Evolutionary conservation across 1,140 invertebrate species (phyloP).

Genomic region (Drosophila saltans): DNA sequence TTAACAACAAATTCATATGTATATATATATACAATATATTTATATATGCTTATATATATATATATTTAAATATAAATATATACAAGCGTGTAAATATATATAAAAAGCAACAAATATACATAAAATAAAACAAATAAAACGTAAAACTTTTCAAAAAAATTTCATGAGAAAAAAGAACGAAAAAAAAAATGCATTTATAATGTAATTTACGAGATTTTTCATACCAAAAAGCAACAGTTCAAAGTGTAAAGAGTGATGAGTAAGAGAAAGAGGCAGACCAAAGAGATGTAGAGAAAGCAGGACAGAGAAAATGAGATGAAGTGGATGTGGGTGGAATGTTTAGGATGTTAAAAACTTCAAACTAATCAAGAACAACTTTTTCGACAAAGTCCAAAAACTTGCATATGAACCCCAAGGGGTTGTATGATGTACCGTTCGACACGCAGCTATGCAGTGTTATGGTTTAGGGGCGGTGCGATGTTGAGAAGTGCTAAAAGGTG

Average conservation of each 20-base stretch:
- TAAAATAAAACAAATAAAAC: conserved; percentile 31
- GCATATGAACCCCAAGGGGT: conserved; percentile 10
- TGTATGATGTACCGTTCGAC: background rate
- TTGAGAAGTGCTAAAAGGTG: too few relatives aligned
- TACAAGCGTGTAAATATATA: background rate
- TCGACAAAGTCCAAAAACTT: conserved; percentile 15
- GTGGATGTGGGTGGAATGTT: conserved; percentile 4
- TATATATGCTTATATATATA: background rate
- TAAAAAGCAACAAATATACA: background rate
- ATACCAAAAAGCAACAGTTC: conserved; percentile 42
- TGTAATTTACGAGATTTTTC: conserved; percentile 11
- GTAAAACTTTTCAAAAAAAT: conserved; percentile 26
- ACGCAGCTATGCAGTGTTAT: too few relatives aligned
- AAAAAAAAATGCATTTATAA: conserved; percentile 19
- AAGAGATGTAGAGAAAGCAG: too few relatives aligned
- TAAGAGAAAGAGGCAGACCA: background rate
- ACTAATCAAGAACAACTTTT: conserved; percentile 18
- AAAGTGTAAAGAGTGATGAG: background rate
- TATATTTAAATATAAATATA: background rate
- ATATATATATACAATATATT: background rate
- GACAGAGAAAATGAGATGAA: conserved; percentile 1
- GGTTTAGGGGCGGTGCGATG: too few relatives aligned
- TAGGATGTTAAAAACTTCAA: background rate
- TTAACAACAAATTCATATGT: conserved; percentile 6
- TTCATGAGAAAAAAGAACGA: conserved; percentile 20